A percentile compares a stretch with the other conserved stretches of the same genome.
These are phyloP conservation scores for Blera fallax DNA, from an alignment of 2,888 invertebrate genomes.

Conservation along the genomic window DNA sequence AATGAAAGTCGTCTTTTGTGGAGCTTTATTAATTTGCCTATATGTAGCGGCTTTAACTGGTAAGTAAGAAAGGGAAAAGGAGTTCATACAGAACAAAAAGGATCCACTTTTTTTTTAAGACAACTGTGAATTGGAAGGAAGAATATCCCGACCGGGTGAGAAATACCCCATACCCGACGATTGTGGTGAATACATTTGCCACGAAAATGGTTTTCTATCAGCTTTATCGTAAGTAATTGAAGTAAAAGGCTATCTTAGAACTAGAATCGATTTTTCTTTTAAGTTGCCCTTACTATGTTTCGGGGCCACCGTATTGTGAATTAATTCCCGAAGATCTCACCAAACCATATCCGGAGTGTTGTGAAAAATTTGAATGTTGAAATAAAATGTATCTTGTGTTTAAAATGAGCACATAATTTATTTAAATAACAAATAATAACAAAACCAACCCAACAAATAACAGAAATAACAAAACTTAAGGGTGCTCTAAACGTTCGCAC, in stretches of 20 bases:
- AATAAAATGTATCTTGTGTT: background rate
- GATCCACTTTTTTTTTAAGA: background rate
- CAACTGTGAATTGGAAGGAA: background rate
- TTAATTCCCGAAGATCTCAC: conserved; percentile 18
- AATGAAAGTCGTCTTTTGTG: background rate
- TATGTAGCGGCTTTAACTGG: background rate
- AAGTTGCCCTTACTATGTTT: conserved; percentile 14
- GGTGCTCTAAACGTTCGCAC: too few relatives aligned
- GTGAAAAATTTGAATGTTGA: conserved; percentile 18
- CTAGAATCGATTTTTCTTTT: background rate
- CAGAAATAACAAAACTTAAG: background rate
- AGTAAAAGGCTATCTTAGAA: background rate
- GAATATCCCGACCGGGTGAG: background rate
- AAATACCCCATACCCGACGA: background rate
- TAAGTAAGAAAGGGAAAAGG: background rate
- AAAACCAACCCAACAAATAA: background rate
- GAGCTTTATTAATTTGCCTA: background rate
- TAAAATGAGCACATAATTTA: background rate
- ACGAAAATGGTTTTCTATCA: conserved; percentile 19
- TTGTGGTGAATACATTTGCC: conserved; percentile 1
- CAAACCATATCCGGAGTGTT: conserved; percentile 32
- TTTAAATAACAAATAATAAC: background rate
- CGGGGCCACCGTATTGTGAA: background rate
- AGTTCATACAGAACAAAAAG: background rate
- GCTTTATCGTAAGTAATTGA: background rate